Evolutionary conservation across 2,888 invertebrate species (phyloP), one percentile per base, ranked within the genome.

Genomic region (Acanthoscelides obtectus): DNA sequence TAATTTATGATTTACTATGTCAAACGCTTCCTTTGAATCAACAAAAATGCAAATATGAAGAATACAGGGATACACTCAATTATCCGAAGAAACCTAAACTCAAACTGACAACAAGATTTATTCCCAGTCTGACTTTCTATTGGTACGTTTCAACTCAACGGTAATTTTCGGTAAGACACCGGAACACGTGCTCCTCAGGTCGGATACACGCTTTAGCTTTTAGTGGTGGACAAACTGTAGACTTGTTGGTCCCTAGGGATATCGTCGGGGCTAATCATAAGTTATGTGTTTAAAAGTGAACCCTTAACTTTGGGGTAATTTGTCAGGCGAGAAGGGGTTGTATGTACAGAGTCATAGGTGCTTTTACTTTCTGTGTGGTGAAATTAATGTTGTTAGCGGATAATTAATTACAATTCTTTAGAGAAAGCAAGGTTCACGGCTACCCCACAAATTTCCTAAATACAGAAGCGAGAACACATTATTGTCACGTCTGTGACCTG

Each of bases 121-220:
- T 45, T 12, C 17, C 12, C 45, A 12, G 1, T 17, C 8, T 45
- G 8, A 5, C 4, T 25, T 8, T 8, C 25, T 25, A 25, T 25
- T 5, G 25, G 45, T 45, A 45, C 45, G 12, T 45, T 45, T 12
- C 3, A 12, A 12, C 5, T 3, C 45, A 1, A 45, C 45, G 1
- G 17, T 45, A 45, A 45, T 45, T 45, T 45, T 45, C 45, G 1
- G 45, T 45, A 45, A 45, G 45, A 45, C 45, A 45, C 45, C 6
- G 12, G 45, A 45, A 45, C 45, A 45, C 5, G 45, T 45, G 45
- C 45, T 45, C 17, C 8, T 73, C 72, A 74, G 74, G 74, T 75
- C 75, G 74, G 72, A 76, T 79, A 82, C 82, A 82, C 76, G 81
- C 76, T 81, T 82, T 81, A 78, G 80, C 82, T 82, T 81, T 82